Conservation (phyloP, 2,888 invertebrate genomes). For the Pterostichus madidus region DNA sequence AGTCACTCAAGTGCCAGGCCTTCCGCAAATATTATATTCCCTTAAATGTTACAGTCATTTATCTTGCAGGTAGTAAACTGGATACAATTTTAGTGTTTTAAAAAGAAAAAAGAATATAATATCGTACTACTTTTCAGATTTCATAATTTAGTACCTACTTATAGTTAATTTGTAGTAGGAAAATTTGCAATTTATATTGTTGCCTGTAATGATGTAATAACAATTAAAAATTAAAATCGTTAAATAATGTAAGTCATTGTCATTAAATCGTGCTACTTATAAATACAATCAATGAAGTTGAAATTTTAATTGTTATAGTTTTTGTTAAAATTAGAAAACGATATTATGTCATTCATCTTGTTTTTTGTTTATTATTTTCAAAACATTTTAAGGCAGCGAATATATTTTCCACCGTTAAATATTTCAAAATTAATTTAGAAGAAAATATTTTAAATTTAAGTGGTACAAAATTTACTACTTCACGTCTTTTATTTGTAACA, state of each 20-base stretch:
- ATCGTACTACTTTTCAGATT: not conserved
- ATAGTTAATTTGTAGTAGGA: too few species aligned
- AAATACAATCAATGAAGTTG: constrained; percentile 14
- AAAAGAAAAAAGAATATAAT: not conserved
- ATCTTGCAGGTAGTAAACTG: not conserved
- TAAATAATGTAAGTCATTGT: not conserved
- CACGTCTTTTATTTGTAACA: too few species aligned
- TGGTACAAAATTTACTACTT: too few species aligned
- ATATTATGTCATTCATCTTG: not conserved
- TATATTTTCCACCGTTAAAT: too few species aligned
- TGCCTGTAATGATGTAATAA: too few species aligned
- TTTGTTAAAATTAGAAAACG: constrained; percentile 15
- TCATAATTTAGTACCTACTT: not conserved
- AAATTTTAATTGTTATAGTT: not conserved
- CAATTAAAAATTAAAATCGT: not conserved
- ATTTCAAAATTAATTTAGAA: too few species aligned
- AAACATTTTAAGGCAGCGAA: too few species aligned
- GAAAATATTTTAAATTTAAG: too few species aligned
- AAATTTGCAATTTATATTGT: too few species aligned
- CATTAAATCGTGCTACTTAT: too few species aligned
- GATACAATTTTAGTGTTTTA: too few species aligned
- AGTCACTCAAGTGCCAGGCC: not conserved
- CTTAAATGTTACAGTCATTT: not conserved
- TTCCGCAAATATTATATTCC: not conserved
- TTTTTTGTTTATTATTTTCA: too few species aligned